A percentile compares a stretch with the other conserved stretches of the same genome.
These are phyloP conservation scores for Distichodus sexfasciatus DNA, from an alignment of 2,797 vertebrate genomes.

Conservation along the genomic window DNA sequence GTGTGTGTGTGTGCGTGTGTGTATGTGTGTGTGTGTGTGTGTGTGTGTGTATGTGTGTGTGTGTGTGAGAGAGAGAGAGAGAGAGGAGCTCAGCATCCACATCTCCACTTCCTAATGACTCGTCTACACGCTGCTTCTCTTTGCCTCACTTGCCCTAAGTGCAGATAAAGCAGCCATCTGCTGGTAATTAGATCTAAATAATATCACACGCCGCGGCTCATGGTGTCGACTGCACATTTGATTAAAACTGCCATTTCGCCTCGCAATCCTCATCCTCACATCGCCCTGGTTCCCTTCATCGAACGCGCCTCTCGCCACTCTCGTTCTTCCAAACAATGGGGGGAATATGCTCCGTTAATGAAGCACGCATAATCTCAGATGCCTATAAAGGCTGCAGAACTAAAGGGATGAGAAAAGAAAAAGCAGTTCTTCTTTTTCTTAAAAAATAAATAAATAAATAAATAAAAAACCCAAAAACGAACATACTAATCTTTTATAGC, in stretches of 20 bases:
- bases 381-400: slow-evolving; percentile 48
- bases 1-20: too few species aligned
- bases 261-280: too few species aligned
- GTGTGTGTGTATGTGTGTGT: too few species aligned
- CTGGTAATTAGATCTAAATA: slow-evolving; percentile 99
- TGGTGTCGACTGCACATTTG: slow-evolving; percentile 99
- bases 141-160: slow-evolving; percentile 97
- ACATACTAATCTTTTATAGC: slow-evolving; percentile 77
- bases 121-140: slow-evolving; percentile 98
- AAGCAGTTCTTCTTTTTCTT: too few species aligned
- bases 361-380: slow-evolving; percentile 35
- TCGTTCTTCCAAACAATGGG: background rate
- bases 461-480: slow-evolving; percentile 51
- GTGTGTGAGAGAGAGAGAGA: slow-evolving; percentile 67
- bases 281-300: too few species aligned
- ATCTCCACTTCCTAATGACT: slow-evolving; percentile 99
- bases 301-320: slow-evolving; percentile 8
- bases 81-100: slow-evolving; percentile 71
- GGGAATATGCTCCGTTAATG: slow-evolving; percentile 9
- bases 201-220: slow-evolving; percentile 96
- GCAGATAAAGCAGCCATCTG: slow-evolving; percentile 99
- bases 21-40: too few species aligned
- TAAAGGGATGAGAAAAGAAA: too few species aligned
- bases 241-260: slow-evolving; percentile 96
- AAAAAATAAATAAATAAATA: slow-evolving; percentile 48